Conservation (phyloP, 1,140 invertebrate species). For the Doryteuthis pealeii region DNA sequence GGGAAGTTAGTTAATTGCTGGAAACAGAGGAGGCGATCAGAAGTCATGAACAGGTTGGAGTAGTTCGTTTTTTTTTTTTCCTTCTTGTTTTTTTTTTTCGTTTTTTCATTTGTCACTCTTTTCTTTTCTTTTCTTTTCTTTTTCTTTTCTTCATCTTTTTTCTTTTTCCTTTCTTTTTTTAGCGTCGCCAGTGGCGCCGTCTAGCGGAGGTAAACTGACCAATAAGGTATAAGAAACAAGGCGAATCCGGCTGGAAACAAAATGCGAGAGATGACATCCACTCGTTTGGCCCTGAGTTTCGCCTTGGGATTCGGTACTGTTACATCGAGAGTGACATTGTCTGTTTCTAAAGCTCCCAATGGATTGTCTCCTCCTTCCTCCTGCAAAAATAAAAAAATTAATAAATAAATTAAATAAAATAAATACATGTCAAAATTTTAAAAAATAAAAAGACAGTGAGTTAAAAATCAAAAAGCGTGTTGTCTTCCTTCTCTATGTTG, state of each 20-base stretch:
- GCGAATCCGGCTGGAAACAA: slow-evolving; percentile 85
- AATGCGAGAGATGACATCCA: slow-evolving; percentile 81
- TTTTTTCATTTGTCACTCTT: not conserved
- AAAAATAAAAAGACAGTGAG: too few relatives aligned
- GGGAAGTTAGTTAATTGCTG: too few relatives aligned
- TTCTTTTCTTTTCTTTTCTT: not conserved
- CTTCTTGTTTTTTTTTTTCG: not conserved
- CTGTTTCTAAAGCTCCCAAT: not conserved
- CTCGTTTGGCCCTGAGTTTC: slow-evolving; percentile 32
- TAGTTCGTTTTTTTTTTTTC: not conserved
- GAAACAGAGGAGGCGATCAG: not conserved
- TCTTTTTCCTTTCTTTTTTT: not conserved
- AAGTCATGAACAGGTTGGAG: not conserved
- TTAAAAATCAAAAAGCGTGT: too few relatives aligned
- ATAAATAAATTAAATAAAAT: not conserved
- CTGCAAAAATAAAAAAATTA: not conserved
- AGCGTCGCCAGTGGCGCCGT: not conserved
- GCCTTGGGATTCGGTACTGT: slow-evolving; percentile 2
- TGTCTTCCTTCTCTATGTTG: too few relatives aligned
- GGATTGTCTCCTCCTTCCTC: not conserved
- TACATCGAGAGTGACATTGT: not conserved
- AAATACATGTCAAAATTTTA: too few relatives aligned
- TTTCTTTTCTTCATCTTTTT: not conserved
- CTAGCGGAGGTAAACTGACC: slow-evolving; percentile 70
- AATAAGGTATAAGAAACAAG: slow-evolving; percentile 84